Evolutionary conservation across 2,797 vertebrate species (phyloP).

Genomic region (Galago senegalensis): DNA sequence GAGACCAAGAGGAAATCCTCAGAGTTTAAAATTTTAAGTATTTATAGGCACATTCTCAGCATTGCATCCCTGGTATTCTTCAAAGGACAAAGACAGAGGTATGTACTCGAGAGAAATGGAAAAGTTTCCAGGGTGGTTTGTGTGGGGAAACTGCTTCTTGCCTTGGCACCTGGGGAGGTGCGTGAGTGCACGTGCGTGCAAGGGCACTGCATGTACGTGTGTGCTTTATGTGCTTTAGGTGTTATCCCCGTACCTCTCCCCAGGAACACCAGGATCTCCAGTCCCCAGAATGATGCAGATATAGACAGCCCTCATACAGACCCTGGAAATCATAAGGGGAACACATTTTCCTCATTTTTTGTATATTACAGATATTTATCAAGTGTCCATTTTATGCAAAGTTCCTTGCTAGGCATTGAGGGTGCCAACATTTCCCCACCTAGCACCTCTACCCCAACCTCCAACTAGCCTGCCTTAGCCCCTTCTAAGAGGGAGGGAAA

Average conservation of each 20-base stretch:
- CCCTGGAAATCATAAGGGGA: neutral
- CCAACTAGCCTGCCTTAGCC: neutral
- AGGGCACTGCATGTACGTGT: neutral
- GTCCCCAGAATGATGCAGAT: neutral
- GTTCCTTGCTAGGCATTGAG: neutral
- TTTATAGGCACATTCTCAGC: slow-evolving; percentile 80
- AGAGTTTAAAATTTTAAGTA: slow-evolving; percentile 81
- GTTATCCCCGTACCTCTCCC: neutral
- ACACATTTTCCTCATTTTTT: neutral
- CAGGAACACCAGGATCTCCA: neutral
- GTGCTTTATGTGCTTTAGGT: neutral
- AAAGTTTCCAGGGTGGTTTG: slow-evolving; percentile 13
- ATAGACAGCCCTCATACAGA: neutral
- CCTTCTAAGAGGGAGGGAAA: neutral
- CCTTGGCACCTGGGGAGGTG: neutral
- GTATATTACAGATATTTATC: neutral
- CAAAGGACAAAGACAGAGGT: slow-evolving; percentile 70
- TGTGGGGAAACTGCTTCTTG: slow-evolving; percentile 57
- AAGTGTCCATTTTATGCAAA: neutral
- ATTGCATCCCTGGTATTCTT: slow-evolving; percentile 68
- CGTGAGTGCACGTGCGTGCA: neutral
- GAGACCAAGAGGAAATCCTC: slow-evolving; percentile 72
- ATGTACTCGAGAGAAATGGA: slow-evolving; percentile 79
- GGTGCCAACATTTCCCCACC: neutral
- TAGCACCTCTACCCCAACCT: neutral